Evolutionary conservation across 2,888 invertebrate genomes (phyloP).

Genomic region (Platycheirus albimanus): DNA sequence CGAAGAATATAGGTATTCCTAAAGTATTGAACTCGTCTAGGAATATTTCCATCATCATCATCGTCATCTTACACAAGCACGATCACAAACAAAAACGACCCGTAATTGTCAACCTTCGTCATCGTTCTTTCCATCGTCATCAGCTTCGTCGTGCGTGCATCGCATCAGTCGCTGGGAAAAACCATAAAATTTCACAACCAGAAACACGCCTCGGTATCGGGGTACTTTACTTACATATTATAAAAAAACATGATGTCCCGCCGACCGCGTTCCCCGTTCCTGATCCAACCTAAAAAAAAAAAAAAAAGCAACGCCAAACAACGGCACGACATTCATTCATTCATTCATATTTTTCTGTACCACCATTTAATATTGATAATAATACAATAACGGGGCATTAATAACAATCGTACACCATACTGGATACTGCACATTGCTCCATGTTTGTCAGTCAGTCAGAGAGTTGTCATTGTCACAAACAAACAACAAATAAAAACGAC

Average conservation of each 20-base stretch:
- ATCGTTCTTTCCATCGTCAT: too few relatives aligned
- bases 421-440: constrained; percentile 48
- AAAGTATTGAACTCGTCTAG: too few relatives aligned
- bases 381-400: constrained; percentile 52
- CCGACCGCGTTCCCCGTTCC: too few relatives aligned
- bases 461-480: constrained; percentile 9
- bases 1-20: too few relatives aligned
- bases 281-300: too few relatives aligned
- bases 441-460: constrained; percentile 13
- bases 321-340: constrained; percentile 28
- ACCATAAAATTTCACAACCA: constrained; percentile 29
- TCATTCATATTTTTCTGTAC: constrained; percentile 48
- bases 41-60: constrained; percentile 11
- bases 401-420: constrained; percentile 49
- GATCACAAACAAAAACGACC: constrained; percentile 18
- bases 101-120: constrained; percentile 42
- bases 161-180: constrained; percentile 8
- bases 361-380: constrained; percentile 48
- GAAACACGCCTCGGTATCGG: constrained; percentile 8
- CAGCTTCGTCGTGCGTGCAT: not conserved
- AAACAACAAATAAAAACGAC: constrained; percentile 22
- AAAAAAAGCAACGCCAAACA: constrained; percentile 7
- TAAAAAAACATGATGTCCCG: too few relatives aligned
- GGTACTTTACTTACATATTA: too few relatives aligned
- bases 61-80: constrained; percentile 1